Evolutionary conservation across 2,888 invertebrate species (phyloP).

Genomic region (Carterocephalus palaemon): DNA sequence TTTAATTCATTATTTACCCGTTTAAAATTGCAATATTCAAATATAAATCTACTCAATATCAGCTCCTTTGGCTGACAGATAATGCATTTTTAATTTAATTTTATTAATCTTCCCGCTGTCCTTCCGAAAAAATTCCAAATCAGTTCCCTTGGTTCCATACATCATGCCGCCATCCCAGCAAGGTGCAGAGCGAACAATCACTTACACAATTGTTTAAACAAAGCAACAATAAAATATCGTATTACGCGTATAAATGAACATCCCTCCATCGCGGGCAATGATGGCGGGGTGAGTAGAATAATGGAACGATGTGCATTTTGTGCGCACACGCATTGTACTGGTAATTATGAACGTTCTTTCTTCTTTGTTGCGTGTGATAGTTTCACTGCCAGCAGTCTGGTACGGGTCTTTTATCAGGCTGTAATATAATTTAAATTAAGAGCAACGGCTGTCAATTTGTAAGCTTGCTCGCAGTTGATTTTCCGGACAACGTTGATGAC

Average conservation of each 20-base stretch:
- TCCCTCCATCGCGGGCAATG: constrained; percentile 45
- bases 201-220: constrained; percentile 79
- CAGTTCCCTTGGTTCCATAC: constrained; percentile 31
- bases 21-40: no score
- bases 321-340: background rate
- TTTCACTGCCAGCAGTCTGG: no score
- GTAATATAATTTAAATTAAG: no score
- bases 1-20: no score
- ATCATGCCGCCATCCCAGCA: constrained; percentile 41
- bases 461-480: no score
- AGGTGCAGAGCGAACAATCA: constrained; percentile 70
- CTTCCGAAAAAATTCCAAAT: constrained; percentile 6
- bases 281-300: constrained; percentile 11
- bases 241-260: constrained; percentile 67
- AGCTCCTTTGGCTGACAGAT: no score
- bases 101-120: no score
- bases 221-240: constrained; percentile 71
- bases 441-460: no score
- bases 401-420: no score
- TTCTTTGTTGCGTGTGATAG: background rate
- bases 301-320: constrained; percentile 19
- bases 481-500: no score
- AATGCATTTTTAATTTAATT: no score
- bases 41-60: no score
- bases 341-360: constrained; percentile 8